Evolutionary conservation across 2,113 vertebrate species (phyloP), one percentile per base, ranked within the genome.

Genomic region (Sinocyclocheilus rhinocerous): DNA sequence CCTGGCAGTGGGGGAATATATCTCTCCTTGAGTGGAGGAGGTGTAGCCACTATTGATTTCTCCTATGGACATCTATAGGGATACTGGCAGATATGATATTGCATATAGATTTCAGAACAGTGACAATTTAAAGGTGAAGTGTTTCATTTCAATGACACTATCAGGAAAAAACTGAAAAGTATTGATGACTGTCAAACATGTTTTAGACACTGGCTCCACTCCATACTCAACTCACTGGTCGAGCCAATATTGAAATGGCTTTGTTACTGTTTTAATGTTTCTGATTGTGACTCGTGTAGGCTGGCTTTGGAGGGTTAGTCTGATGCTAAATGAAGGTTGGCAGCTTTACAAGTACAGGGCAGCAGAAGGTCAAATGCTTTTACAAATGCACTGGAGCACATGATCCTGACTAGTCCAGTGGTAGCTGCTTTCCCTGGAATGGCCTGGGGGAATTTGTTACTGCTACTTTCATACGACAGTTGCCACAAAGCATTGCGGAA

Each of bases 331-430:
- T 79, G 55, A 88, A 70, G 67, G 55, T 65, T 48, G 26, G 65
- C 76, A 39, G 81, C 76, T 84, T 45, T 86, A 84, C 55, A 61
- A 59, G 75, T 79, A 29, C 16, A 84, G 76, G 78, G n/a, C 52
- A 24, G 55, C 13, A 39, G 76, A 86, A 87, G 77, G 85, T 86
- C 88, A 89, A 89, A 89, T 77, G 77, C 24, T 81, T 59, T 29
- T 65, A 65, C 73, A 42, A 50, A 24, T 81, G 50, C 20, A 24
- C 45, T 63, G 72, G 29, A 77, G 11, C 10, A 76, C 39, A 50
- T 11, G 39, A 20, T 81, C 57, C 24, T 52, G 42, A 59, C 45
- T 78, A 50, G 67, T 73, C 72, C 50, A 42, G 78, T 63, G 63
- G 84, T 18, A 8, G 39, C 45, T 48, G 24, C 15, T 72, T 76